Base-by-base conservation (phyloP, 2,888 invertebrate species). In the Aphelenchoides bicaudatus region DNA sequence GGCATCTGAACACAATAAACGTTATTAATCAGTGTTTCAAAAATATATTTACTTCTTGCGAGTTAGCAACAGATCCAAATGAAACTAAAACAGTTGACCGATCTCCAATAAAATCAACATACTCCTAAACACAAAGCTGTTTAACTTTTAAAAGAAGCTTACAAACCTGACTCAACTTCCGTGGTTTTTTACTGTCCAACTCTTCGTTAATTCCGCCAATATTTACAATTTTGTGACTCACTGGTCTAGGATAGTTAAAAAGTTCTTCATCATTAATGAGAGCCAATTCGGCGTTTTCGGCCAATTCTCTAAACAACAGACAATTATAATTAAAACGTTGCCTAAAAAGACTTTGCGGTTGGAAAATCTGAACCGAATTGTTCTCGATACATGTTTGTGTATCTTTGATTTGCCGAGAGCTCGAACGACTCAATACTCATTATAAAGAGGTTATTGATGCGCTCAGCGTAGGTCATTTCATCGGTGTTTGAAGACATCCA, bases 1-100 rank as follows among this genome's bases (percentile, higher is more conserved):
- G 48, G 48, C 48, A 47, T 47, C 16, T 47, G 23, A 13, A 6
- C 16, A n/a, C n/a, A n/a, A n/a, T n/a, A n/a, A n/a, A n/a, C n/a
- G n/a, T n/a, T n/a, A n/a, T n/a, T n/a, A n/a, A n/a, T n/a, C n/a
- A n/a, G n/a, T n/a, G n/a, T n/a, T n/a, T n/a, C n/a, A n/a, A n/a
- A n/a, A n/a, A n/a, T n/a, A n/a, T n/a, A n/a, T n/a, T n/a, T n/a
- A n/a, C n/a, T n/a, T n/a, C n/a, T n/a, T n/a, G n/a, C 4, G 48
- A 47, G 48, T 47, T 47, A 4, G 48, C 48, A 6, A 47, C 48
- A 29, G 23, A 21, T n/a, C 48, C 48, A 6, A 47, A 16, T 29
- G 48, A 47, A 6, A 47, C 25, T 5, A 47, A 19, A 16, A 47
- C 48, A 10, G 19, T 47, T 16, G 48, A 29, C 5, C 29, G 8